Evolutionary conservation across 2,113 vertebrate genomes (phyloP).

Genomic region (Corynorhinus townsendii): DNA sequence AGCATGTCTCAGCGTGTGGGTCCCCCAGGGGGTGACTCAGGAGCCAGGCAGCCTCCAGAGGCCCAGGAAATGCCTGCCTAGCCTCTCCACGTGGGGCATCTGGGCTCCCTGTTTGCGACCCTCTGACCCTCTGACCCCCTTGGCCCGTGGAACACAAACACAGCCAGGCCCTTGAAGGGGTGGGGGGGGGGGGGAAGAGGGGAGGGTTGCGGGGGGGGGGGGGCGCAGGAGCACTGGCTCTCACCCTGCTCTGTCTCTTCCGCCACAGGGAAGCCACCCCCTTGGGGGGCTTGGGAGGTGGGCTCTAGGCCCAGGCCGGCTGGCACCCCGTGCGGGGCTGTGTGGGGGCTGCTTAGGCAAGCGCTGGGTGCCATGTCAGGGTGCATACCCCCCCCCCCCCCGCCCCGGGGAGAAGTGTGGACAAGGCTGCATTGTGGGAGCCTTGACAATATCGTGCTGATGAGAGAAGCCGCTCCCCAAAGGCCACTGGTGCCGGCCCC

Average conservation of each 20-base stretch:
- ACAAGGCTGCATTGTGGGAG: background rate
- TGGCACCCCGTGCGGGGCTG: background rate
- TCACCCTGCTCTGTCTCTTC: background rate
- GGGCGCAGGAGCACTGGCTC: background rate
- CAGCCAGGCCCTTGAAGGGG: background rate
- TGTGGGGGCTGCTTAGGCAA: background rate
- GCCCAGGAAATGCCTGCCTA: background rate
- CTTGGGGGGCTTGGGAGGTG: too few relatives aligned
- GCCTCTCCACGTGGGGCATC: too few relatives aligned
- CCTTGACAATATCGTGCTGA: background rate
- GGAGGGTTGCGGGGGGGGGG: rapidly evolving
- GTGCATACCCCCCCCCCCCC: background rate
- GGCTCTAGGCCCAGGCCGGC: rapidly evolving
- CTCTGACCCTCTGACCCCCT: background rate
- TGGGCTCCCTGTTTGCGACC: too few relatives aligned
- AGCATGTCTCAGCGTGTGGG: background rate
- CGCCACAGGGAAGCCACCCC: background rate
- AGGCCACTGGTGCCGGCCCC: rapidly evolving
- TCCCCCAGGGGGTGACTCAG: background rate
- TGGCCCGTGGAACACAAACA: background rate
- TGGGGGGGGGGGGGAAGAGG: rapidly evolving
- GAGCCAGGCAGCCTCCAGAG: background rate
- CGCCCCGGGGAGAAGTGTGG: background rate
- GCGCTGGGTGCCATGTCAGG: background rate
- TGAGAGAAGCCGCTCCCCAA: background rate